Conservation (phyloP, 2,797 vertebrate genomes). For the Schizopygopsis malacanthus region DNA sequence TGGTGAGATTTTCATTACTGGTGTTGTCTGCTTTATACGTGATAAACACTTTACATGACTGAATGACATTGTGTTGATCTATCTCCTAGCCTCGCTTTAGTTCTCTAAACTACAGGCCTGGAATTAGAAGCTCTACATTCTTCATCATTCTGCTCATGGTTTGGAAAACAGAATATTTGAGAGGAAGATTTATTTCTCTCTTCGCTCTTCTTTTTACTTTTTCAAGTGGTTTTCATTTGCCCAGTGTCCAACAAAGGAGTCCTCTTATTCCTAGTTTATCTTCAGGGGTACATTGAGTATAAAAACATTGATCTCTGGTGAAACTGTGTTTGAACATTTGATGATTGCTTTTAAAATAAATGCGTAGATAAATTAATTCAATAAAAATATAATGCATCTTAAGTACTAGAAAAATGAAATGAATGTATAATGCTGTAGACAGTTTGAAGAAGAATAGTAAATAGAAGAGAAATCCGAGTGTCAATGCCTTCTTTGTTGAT, state of each 20-base stretch:
- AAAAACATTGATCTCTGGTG: background rate
- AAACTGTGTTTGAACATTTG: background rate
- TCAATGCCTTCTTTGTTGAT: background rate
- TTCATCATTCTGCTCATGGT: background rate
- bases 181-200: background rate
- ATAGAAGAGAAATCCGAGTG: background rate
- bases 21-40: background rate
- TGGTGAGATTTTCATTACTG: background rate
- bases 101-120: background rate
- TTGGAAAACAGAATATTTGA: background rate
- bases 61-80: background rate
- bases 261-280: background rate
- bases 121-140: background rate
- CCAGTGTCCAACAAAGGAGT: background rate
- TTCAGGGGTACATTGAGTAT: background rate
- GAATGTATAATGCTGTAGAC: background rate
- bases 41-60: background rate
- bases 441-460: background rate
- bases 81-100: background rate
- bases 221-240: background rate
- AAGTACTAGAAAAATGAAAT: background rate
- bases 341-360: background rate
- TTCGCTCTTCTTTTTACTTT: background rate
- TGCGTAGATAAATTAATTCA: too few species aligned
- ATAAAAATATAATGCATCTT: background rate